These are phyloP conservation scores for Hemitrygon akajei DNA, from an alignment of 2,797 vertebrate species.

Conservation along the genomic window DNA sequence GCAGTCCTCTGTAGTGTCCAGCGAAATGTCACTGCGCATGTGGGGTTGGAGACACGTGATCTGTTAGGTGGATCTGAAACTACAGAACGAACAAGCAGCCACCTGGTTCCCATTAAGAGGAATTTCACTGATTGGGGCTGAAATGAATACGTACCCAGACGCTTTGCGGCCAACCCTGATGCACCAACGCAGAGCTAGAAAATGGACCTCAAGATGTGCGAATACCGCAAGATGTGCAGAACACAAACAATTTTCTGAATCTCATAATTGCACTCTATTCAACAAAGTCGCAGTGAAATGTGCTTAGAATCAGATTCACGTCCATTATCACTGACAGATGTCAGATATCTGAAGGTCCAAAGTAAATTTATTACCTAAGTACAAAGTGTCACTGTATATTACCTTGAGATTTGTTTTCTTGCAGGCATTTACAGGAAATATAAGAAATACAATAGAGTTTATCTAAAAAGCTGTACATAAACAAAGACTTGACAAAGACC, in stretches of 20 bases:
- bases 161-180: not conserved
- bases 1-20: not conserved
- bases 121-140: not conserved
- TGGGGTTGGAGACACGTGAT: not conserved
- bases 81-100: not conserved
- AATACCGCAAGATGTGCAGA: not conserved
- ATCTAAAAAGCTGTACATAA: no score
- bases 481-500: no score
- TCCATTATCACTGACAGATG: no score
- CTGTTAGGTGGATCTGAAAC: not conserved
- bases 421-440: no score
- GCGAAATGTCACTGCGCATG: not conserved
- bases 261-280: not conserved
- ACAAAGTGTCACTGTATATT: no score
- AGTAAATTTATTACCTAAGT: no score
- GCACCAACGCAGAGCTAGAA: not conserved
- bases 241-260: not conserved
- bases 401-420: no score
- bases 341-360: no score
- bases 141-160: not conserved
- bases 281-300: not conserved
- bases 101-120: not conserved
- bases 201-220: not conserved
- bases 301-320: no score
- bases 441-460: no score